Conservation (phyloP, 2,113 vertebrate genomes). For the Parus major region DNA sequence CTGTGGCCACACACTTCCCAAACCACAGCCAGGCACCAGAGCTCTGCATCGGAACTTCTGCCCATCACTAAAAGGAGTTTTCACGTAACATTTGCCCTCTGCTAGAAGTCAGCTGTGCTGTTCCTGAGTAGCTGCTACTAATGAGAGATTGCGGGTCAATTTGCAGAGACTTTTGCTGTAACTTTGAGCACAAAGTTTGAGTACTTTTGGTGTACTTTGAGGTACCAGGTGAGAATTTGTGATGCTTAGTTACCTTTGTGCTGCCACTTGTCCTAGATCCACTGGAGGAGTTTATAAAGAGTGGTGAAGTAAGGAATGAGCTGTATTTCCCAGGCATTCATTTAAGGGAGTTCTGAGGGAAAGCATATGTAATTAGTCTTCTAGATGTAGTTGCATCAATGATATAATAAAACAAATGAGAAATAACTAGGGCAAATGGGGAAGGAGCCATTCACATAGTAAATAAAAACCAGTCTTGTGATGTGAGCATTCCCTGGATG, state of each 20-base stretch:
- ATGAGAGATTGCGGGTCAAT: background rate
- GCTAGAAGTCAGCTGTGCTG: slow-evolving; percentile 28
- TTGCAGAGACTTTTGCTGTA: background rate
- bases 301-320: background rate
- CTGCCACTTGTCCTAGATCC: background rate
- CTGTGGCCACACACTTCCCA: background rate
- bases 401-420: background rate
- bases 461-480: background rate
- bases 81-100: background rate
- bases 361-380: background rate
- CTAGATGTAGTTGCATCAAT: background rate
- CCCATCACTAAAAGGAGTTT: background rate
- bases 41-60: background rate
- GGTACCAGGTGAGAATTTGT: background rate
- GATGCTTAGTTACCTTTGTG: background rate
- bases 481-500: background rate
- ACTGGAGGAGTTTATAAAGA: background rate
- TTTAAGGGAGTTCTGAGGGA: background rate
- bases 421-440: background rate
- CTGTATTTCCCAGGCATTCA: background rate
- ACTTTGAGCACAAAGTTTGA: background rate
- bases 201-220: background rate
- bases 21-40: background rate
- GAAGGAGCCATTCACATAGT: background rate
- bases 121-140: slow-evolving; percentile 45